Evolutionary conservation across 1,140 invertebrate species (phyloP).

Genomic region (Drosophila athabasca): DNA sequence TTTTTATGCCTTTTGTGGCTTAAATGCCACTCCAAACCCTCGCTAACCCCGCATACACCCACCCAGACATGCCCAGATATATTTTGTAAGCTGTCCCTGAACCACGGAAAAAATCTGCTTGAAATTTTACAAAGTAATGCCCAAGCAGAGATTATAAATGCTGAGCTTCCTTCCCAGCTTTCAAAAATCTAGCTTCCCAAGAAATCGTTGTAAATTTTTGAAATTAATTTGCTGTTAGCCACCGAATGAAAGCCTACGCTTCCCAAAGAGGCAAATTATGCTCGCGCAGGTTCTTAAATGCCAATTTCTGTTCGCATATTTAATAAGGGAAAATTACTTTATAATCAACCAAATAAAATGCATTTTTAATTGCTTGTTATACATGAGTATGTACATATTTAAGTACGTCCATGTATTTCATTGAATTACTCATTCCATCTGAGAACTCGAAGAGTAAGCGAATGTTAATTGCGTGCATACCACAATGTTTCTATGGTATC

Average conservation of each 20-base stretch:
- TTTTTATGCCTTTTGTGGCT: conserved; percentile 54
- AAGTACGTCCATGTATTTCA: conserved; percentile 20
- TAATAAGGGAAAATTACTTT: conserved; percentile 32
- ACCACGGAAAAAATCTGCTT: conserved; percentile 18
- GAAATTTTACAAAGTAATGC: conserved; percentile 20
- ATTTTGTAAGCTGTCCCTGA: conserved; percentile 16
- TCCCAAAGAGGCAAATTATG: not conserved
- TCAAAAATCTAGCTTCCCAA: conserved; percentile 24
- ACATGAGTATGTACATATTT: conserved; percentile 31
- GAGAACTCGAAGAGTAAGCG: conserved; percentile 29
- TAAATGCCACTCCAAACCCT: conserved; percentile 33
- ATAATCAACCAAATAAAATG: conserved; percentile 35
- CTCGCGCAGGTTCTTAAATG: conserved; percentile 1
- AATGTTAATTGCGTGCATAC: conserved; percentile 45
- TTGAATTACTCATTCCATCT: not conserved
- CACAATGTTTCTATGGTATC: conserved; percentile 7
- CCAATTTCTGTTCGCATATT: conserved; percentile 10
- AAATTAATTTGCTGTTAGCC: too few relatives aligned
- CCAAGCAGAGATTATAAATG: conserved; percentile 32
- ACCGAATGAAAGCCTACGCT: not conserved
- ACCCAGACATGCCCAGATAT: conserved; percentile 7
- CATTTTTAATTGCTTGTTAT: conserved; percentile 35
- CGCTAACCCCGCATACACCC: conserved; percentile 2
- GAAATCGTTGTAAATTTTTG: not conserved
- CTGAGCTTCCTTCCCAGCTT: conserved; percentile 11